Conservation (phyloP, 2,113 vertebrate species). For the Martes martes region DNA sequence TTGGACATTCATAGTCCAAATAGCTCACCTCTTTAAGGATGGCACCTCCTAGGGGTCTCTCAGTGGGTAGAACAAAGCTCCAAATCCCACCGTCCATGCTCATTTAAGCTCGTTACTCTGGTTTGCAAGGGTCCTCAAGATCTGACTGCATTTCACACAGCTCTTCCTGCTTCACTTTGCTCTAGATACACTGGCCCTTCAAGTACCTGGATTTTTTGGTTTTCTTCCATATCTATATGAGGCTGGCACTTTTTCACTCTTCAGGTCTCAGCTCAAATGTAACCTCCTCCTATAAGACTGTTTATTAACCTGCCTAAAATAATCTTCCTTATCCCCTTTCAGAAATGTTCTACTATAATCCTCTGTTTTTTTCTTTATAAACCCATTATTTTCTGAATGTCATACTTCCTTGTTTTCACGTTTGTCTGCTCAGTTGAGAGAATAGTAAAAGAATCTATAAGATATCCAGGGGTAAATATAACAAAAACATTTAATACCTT, state of each 20-base stretch:
- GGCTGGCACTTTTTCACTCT: background rate
- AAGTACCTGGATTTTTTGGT: background rate
- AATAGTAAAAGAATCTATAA: background rate
- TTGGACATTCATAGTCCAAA: background rate
- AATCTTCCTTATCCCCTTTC: background rate
- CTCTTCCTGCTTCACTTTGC: background rate
- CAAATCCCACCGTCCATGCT: background rate
- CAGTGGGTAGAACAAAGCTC: background rate
- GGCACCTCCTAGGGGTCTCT: background rate
- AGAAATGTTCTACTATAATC: background rate
- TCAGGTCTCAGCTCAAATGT: background rate
- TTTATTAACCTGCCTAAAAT: slow-evolving; percentile 12
- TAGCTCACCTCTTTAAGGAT: background rate
- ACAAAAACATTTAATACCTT: background rate
- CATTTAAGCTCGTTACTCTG: background rate
- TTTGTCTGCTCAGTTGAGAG: background rate
- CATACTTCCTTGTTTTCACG: background rate
- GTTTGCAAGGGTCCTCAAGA: background rate
- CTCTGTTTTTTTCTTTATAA: background rate
- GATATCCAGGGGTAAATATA: background rate
- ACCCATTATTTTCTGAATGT: background rate
- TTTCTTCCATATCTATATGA: background rate
- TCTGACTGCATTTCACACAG: background rate
- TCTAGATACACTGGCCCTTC: background rate
- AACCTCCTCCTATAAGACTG: background rate